phyloP scores from a whole-genome alignment of 2,113 vertebrate species.

The Grus americana region DNA sequence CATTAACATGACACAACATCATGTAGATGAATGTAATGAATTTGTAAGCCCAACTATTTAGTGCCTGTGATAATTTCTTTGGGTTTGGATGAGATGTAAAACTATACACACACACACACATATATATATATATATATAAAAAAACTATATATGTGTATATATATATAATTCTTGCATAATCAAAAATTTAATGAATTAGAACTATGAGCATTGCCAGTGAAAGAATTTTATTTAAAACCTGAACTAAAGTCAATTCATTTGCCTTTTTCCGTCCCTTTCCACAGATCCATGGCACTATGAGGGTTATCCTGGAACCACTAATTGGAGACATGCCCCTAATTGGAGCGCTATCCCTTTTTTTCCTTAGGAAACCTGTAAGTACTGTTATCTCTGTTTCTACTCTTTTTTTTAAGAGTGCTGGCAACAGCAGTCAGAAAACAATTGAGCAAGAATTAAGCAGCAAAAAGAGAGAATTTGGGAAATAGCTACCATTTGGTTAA shows the following conservation, averaged over 20 bases:
- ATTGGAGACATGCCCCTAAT: slow-evolving; percentile 95
- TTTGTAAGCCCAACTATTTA: background rate
- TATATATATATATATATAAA: too few relatives aligned
- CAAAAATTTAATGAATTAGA: background rate
- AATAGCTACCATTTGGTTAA: background rate
- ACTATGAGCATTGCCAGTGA: background rate
- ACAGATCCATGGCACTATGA: slow-evolving; percentile 92
- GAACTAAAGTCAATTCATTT: background rate
- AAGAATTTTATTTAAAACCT: background rate
- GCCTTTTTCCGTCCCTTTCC: background rate
- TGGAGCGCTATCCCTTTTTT: slow-evolving; percentile 92
- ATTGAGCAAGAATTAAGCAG: background rate
- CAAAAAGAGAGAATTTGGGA: background rate
- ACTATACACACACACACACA: background rate
- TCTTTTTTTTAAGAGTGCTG: background rate
- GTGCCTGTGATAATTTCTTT: background rate
- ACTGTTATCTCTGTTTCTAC: background rate
- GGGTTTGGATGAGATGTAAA: background rate
- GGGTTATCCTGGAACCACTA: slow-evolving; percentile 94
- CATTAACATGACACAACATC: background rate
- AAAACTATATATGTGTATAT: too few relatives aligned
- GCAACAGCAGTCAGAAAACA: background rate
- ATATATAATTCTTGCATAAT: background rate
- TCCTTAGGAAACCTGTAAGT: slow-evolving; percentile 95
- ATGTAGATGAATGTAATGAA: background rate